phyloP scores from a whole-genome alignment of 2,888 invertebrate species.

The Metacarcinus magister region DNA sequence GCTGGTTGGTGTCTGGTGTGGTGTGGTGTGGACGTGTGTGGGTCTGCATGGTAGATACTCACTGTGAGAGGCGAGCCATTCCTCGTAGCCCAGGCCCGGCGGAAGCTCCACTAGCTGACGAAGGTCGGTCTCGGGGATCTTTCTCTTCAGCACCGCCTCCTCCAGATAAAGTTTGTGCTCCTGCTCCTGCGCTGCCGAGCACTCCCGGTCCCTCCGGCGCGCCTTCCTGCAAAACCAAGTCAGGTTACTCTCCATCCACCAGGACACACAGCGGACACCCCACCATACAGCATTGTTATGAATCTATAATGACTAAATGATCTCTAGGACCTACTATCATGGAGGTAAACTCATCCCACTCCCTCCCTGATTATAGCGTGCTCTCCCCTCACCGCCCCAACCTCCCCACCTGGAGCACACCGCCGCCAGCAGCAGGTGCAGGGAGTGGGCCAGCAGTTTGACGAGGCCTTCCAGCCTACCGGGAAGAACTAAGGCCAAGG shows the following conservation, averaged over 20 bases:
- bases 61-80: conserved; percentile 99
- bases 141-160: conserved; percentile 96
- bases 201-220: conserved; percentile 86
- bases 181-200: conserved; percentile 84
- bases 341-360: neutral
- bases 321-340: neutral
- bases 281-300: neutral
- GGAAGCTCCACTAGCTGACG: conserved; percentile 97
- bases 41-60: conserved; percentile 85
- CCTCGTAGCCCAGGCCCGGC: conserved; percentile 97
- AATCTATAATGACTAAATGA: neutral
- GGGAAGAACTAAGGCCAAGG: conserved; percentile 78
- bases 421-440: conserved; percentile 80
- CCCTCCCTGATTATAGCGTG: neutral
- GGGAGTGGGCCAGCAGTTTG: conserved; percentile 81
- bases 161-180: conserved; percentile 96
- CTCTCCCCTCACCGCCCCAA: conserved; percentile 13
- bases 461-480: conserved; percentile 80
- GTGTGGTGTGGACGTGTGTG: conserved; percentile 8
- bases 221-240: conserved; percentile 85
- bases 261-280: neutral
- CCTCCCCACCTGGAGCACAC: conserved; percentile 80
- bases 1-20: neutral
- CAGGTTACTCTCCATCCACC: neutral
- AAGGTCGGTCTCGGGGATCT: conserved; percentile 97